A percentile compares a stretch with the other conserved stretches of the same genome.
These are phyloP conservation scores for Sebastes nivosus DNA, from an alignment of 2,797 vertebrate species.

Conservation along the genomic window DNA sequence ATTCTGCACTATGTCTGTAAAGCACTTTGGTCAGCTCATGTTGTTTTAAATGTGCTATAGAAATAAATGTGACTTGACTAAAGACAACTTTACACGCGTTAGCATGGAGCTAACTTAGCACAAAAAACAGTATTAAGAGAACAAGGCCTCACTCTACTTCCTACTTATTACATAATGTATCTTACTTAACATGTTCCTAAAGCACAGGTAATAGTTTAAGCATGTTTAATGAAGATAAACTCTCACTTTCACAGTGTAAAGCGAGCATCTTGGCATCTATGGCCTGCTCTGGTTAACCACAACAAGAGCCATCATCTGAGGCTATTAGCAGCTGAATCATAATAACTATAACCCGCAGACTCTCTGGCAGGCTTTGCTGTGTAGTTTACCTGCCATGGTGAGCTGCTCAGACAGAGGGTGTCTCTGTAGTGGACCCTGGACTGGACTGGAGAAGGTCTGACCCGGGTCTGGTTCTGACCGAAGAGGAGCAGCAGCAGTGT, in stretches of 20 bases:
- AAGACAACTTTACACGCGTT: conserved; percentile 54
- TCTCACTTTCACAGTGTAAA: conserved; percentile 16
- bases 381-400: conserved; percentile 78
- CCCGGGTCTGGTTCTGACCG: conserved; percentile 66
- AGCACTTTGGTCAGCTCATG: too few relatives aligned
- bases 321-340: too few relatives aligned
- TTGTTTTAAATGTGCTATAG: too few relatives aligned
- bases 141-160: not conserved
- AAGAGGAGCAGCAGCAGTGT: too few relatives aligned
- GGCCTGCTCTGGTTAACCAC: conserved; percentile 33
- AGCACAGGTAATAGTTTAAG: not conserved
- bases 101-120: conserved; percentile 51
- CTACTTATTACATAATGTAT: not conserved
- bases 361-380: not conserved
- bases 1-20: too few relatives aligned
- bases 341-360: not conserved
- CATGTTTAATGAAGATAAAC: not conserved
- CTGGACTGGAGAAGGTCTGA: conserved; percentile 53
- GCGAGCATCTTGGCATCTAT: conserved; percentile 29
- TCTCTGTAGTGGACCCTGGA: conserved; percentile 60
- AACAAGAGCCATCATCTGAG: conserved; percentile 12
- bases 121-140: not conserved
- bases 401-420: conserved; percentile 31
- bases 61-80: too few relatives aligned
- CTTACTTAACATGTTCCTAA: accelerated